Evolutionary conservation across 2,888 invertebrate species (phyloP).

Genomic region (Scelioninae gen. 1): DNA sequence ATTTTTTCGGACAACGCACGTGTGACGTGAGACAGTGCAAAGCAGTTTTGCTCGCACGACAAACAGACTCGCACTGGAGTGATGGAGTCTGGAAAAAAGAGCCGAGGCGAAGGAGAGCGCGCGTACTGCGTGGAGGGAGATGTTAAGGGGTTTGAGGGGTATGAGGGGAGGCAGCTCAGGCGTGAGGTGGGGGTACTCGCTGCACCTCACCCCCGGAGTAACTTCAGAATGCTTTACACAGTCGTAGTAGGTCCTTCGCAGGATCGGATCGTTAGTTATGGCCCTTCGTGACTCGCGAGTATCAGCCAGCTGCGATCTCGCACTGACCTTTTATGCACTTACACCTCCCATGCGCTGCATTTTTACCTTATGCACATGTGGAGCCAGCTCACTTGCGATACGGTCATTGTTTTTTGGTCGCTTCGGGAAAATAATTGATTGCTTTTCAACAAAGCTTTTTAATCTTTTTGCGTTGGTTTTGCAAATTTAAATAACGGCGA

Average conservation of each 20-base stretch:
- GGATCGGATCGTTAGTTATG: slow-evolving; percentile 68
- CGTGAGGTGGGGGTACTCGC: slow-evolving; percentile 5
- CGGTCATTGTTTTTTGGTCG: slow-evolving; percentile 31
- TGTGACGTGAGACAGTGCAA: slow-evolving; percentile 9
- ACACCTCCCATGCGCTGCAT: slow-evolving; percentile 51
- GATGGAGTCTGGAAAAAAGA: slow-evolving; percentile 46
- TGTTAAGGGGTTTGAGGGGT: not conserved
- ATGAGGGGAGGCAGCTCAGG: not conserved
- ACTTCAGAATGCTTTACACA: slow-evolving; percentile 61
- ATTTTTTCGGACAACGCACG: slow-evolving; percentile 30
- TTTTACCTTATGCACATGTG: slow-evolving; percentile 33
- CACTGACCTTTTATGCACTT: slow-evolving; percentile 63
- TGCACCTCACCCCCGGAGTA: slow-evolving; percentile 28
- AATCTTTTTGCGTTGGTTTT: no score
- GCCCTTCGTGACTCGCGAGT: slow-evolving; percentile 66
- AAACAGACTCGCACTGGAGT: slow-evolving; percentile 49
- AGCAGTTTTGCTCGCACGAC: slow-evolving; percentile 9
- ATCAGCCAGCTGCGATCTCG: slow-evolving; percentile 66
- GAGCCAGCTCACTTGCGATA: slow-evolving; percentile 18
- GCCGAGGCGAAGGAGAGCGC: slow-evolving; percentile 25
- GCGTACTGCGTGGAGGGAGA: not conserved
- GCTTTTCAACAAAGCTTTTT: no score
- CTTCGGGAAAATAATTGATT: not conserved
- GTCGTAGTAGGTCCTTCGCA: slow-evolving; percentile 65
- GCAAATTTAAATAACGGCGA: no score